A percentile compares a stretch with the other conserved stretches of the same genome.
phyloP scores from a whole-genome alignment of 2,113 vertebrate genomes.

The Thunnus thynnus region DNA sequence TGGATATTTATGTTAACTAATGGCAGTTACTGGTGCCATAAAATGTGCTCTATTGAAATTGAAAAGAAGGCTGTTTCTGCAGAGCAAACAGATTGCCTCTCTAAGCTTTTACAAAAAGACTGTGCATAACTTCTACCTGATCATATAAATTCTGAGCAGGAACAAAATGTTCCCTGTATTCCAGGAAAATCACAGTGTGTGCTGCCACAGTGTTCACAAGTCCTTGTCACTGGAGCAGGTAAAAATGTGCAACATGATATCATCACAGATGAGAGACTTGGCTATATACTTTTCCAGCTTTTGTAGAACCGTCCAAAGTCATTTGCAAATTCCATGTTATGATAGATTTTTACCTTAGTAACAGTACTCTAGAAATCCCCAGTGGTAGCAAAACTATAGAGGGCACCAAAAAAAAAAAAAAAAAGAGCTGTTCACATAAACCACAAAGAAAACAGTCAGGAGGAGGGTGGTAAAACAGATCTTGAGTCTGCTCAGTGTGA shows the following conservation, averaged over 20 bases:
- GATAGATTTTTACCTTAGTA: not conserved
- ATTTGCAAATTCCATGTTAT: slow-evolving; percentile 11
- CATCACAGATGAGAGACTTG: slow-evolving; percentile 10
- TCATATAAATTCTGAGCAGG: slow-evolving; percentile 16
- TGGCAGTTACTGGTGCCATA: not conserved
- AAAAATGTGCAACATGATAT: slow-evolving; percentile 46
- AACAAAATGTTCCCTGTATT: slow-evolving; percentile 37
- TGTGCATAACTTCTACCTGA: slow-evolving; percentile 21
- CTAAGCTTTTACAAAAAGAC: not conserved
- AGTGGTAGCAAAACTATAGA: slow-evolving; percentile 14
- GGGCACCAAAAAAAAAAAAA: slow-evolving; percentile 1
- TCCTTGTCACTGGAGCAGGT: slow-evolving; percentile 35
- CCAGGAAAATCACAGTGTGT: not conserved
- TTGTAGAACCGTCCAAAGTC: slow-evolving; percentile 4
- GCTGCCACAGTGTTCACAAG: slow-evolving; percentile 2
- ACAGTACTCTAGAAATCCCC: slow-evolving; percentile 13
- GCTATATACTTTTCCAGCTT: slow-evolving; percentile 4
- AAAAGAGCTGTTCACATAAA: slow-evolving; percentile 9
- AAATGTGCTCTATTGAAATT: not conserved
- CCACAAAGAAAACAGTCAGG: slow-evolving; percentile 32
- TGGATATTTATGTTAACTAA: not conserved
- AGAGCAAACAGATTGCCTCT: not conserved
- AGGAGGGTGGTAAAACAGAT: slow-evolving; percentile 20
- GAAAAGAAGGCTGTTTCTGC: not conserved
- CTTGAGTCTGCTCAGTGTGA: slow-evolving; percentile 9